Evolutionary conservation across 1,140 invertebrate species (phyloP), one percentile per base, ranked within the genome.

Genomic region (Ephestia elutella): DNA sequence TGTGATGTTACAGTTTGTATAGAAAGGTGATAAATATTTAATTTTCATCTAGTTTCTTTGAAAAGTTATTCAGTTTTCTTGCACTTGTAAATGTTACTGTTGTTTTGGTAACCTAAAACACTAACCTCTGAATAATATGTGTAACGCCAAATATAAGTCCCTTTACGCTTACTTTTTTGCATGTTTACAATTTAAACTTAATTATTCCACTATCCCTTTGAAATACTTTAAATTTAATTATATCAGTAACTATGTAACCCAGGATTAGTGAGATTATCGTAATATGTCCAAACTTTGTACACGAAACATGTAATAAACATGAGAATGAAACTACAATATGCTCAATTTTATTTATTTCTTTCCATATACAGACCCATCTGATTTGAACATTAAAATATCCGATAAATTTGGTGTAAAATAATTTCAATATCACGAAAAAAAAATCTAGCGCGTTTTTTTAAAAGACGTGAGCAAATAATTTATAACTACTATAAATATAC

Each of bases 301-400:
- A 48, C 56, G 63, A 63, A 64, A 71, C 62, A 65, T 48, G 25
- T 44, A 44, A 63, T 58, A 21, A 53, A 63, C 49, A 65, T 5
- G 17, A 5, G 59, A 28, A 55, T 53, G 13, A 58, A 54, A 62
- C 25, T 56, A 51, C 19, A 10, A 32, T 44, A 49, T 77, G 69
- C 73, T 78, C 75, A 71, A 70, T 82, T 80, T 77, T 78, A 76
- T 78, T 81, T 81, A 81, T 78, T 82, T 60, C 66, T 70, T 70
- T 79, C 62, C 79, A 79, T 81, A 82, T 79, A 83, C 80, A 80
- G 68, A 80, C 81, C 80, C 74, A 69, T 82, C 71, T 75, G 73
- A 82, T 77, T 82, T 82, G 67, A 74, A 82, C 58, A 68, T 81
- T 76, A 63, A 78, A 80, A 72, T 71, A 73, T 76, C 67, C 65